Conservation (phyloP, 2,888 invertebrate genomes). For the Apotomis turbidana region DNA sequence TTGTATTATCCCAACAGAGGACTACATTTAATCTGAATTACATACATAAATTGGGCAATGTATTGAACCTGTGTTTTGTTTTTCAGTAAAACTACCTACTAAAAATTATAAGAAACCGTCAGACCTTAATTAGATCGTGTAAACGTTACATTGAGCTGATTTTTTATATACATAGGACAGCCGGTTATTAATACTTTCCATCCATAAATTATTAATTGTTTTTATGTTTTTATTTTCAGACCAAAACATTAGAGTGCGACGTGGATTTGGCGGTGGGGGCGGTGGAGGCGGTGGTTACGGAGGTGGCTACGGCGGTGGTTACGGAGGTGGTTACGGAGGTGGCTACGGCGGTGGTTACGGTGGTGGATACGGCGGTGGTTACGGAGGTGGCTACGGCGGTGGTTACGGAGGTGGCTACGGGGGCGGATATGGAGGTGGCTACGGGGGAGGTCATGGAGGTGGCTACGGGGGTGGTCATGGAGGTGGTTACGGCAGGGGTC, state of each 20-base stretch:
- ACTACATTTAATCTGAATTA: no score
- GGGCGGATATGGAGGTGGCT: conserved; percentile 23
- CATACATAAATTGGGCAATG: no score
- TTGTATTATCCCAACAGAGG: no score
- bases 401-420: conserved; percentile 27
- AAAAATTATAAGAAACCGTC: no score
- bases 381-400: conserved; percentile 18
- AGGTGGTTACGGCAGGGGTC: conserved; percentile 17
- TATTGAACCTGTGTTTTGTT: no score
- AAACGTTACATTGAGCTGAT: no score
- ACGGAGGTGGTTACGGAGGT: conserved; percentile 49
- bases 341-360: conserved; percentile 18
- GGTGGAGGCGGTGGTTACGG: conserved; percentile 33
- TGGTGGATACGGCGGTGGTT: conserved; percentile 15
- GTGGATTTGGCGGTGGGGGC: conserved; percentile 47
- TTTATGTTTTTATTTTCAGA: conserved; percentile 22
- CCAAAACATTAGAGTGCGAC: conserved; percentile 44
- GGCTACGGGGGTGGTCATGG: conserved; percentile 21
- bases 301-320: conserved; percentile 51
- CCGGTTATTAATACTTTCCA: no score
- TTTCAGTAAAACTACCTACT: no score
- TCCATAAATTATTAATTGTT: no score
- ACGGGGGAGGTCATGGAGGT: conserved; percentile 16
- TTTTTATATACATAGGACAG: no score
- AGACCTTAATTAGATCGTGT: no score